A percentile compares a stretch with the other conserved stretches of the same genome.
Conservation (phyloP, 2,888 invertebrate genomes). For the Eristalinus aeneus region DNA sequence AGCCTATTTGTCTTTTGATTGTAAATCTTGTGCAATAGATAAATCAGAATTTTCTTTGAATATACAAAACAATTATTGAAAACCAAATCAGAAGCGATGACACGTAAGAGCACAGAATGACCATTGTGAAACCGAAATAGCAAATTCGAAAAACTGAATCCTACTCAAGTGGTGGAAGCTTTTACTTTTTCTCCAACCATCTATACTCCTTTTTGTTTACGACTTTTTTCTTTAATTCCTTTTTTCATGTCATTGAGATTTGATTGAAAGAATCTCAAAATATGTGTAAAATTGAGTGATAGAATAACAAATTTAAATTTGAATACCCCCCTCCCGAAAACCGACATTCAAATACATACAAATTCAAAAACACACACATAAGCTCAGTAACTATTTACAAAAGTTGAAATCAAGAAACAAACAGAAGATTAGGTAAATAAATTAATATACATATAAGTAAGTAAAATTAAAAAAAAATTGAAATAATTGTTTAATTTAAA, state of each 20-base stretch:
- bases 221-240: background rate
- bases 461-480: slow-evolving; percentile 50
- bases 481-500: slow-evolving; percentile 49
- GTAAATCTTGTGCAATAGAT: slow-evolving; percentile 81
- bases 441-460: slow-evolving; percentile 1
- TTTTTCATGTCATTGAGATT: slow-evolving; percentile 6
- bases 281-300: slow-evolving; percentile 53
- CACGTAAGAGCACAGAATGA: slow-evolving; percentile 45
- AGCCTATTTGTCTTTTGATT: slow-evolving; percentile 81
- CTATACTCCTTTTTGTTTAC: background rate
- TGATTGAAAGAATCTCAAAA: background rate
- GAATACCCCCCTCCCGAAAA: background rate
- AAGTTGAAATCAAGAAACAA: slow-evolving; percentile 20
- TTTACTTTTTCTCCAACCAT: background rate
- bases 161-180: background rate
- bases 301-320: slow-evolving; percentile 15
- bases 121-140: slow-evolving; percentile 53
- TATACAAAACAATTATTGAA: slow-evolving; percentile 54
- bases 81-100: slow-evolving; percentile 44
- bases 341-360: background rate
- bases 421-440: slow-evolving; percentile 43
- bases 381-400: slow-evolving; percentile 18
- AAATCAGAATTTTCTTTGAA: slow-evolving; percentile 79
- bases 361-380: slow-evolving; percentile 13
- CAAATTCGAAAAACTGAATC: background rate